Evolutionary conservation across 2,797 vertebrate genomes (phyloP), one percentile per base, ranked within the genome.

Genomic region (Lateolabrax maculatus): DNA sequence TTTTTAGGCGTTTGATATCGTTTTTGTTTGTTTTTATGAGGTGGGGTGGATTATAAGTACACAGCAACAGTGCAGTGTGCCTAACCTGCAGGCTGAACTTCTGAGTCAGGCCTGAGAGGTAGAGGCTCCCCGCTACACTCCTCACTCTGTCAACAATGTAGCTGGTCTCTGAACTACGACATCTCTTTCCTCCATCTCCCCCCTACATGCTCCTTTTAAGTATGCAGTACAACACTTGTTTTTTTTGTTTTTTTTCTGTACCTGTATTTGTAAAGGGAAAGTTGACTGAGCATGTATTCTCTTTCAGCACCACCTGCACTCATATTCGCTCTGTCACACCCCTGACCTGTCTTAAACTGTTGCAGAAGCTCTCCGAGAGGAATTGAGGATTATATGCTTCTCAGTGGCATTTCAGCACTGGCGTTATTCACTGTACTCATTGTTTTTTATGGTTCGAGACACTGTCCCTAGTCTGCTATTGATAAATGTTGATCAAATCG

Each of bases 281-380:
- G 66, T 71, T 77, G 72, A 84, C 77, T 84, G 75, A 46, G 49
- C 51, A 71, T 77, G 66, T 51, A 70, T 86, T 84, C 44, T 77
- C 74, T 74, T 58, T 74, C 62, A 60, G 56, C 52, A 56, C 39
- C 62, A 79, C 31, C 72, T 78, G 75, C 36, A 46, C 62, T 77
- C 66, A 60, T 71, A 63, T 71, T 62, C 52, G 53, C 44, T 73
- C 71, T 51, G 46, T 62, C 41, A 53, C 56, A 77, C 80, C 66
- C 62, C 51, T 70, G 71, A 71, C 69, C 75, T 64, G 64, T 41
- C 60, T 67, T 74, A 19, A 63, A 61, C 55, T 76, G 61, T 73
- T 85, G 36, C 49, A 37, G 67, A 63, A 57, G 62, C 23, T 74
- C 55, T 27, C 52, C 49, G 3, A 52, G 51, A 88, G 49, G 39